These are phyloP conservation scores for Plutomurus gul DNA, from an alignment of 1,140 invertebrate genomes.

Conservation along the genomic window DNA sequence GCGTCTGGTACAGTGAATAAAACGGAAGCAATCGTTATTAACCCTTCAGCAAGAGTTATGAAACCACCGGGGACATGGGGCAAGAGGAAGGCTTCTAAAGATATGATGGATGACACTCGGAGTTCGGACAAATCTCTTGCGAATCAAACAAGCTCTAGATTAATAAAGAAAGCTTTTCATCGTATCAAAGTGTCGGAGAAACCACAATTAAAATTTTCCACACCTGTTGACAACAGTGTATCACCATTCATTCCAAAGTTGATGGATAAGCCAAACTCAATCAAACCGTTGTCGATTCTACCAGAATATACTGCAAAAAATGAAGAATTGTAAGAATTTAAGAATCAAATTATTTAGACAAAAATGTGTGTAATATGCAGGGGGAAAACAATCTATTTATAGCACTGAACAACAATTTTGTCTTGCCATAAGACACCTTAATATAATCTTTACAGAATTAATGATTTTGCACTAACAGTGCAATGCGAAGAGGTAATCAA, in stretches of 20 bases:
- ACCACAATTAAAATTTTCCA: constrained; percentile 83
- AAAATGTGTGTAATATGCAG: background rate
- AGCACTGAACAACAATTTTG: too few relatives aligned
- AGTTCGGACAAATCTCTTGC: too few relatives aligned
- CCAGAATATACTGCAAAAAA: constrained; percentile 69
- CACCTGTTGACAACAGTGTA: constrained; percentile 78
- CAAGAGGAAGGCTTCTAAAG: background rate
- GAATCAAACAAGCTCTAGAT: background rate
- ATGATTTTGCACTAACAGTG: too few relatives aligned
- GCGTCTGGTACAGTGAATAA: constrained; percentile 69
- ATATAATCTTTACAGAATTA: too few relatives aligned
- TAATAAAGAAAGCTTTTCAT: constrained; percentile 35
- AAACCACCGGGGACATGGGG: constrained; percentile 43
- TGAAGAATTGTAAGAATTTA: constrained; percentile 56
- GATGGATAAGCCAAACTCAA: constrained; percentile 83
- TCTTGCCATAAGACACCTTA: too few relatives aligned
- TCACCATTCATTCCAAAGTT: constrained; percentile 80
- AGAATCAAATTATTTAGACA: background rate
- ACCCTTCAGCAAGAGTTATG: constrained; percentile 52
- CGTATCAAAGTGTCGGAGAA: constrained; percentile 59
- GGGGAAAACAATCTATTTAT: too few relatives aligned
- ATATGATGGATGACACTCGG: constrained; percentile 31
- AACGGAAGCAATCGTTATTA: constrained; percentile 61
- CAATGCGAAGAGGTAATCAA: too few relatives aligned
- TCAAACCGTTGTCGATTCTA: constrained; percentile 77